Evolutionary conservation across 1,140 invertebrate genomes (phyloP), one percentile per base, ranked within the genome.

Genomic region (Diorhabda carinulata): DNA sequence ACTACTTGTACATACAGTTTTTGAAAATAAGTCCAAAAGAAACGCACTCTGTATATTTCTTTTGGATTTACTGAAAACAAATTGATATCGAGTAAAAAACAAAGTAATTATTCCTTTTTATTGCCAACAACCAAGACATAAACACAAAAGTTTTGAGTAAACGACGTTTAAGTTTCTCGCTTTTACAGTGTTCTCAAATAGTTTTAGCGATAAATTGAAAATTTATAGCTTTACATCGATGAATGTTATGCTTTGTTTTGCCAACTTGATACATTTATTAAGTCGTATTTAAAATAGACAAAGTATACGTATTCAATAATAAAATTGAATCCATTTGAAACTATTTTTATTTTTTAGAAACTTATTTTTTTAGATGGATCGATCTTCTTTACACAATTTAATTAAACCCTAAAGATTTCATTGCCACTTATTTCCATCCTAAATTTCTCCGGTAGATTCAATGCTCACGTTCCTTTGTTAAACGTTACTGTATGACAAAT

Each of bases 191-290:
- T 52, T 52, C n/a, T n/a, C 47, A 52, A 52, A 52, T 52, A 52
- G 47, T 52, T 52, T 52, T n/a, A 52, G 47, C 3, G 3, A 52
- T 52, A 52, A 52, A 52, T 52, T 52, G 47, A n/a, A 52, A 52
- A 52, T 52, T 52, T 52, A 52, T 52, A 52, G 47, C 6, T 52
- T 52, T 52, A 52, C 47, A 52, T 52, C 6, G 47, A 52, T 52
- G n/a, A n/a, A 52, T 52, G 47, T 52, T 52, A 52, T 52, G 47
- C 47, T 52, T 52, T 52, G 47, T 52, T 52, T 52, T 52, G 47
- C 47, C n/a, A 52, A 52, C 47, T n/a, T 52, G 47, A 52, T 52
- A 52, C 6, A 52, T 52, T n/a, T 52, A 52, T 52, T 52, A 52
- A 6, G n/a, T 2, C 6, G 47, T 52, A 52, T 52, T 25, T 25